Evolutionary conservation across 2,797 vertebrate species (phyloP).

Genomic region (Nothura maculosa): DNA sequence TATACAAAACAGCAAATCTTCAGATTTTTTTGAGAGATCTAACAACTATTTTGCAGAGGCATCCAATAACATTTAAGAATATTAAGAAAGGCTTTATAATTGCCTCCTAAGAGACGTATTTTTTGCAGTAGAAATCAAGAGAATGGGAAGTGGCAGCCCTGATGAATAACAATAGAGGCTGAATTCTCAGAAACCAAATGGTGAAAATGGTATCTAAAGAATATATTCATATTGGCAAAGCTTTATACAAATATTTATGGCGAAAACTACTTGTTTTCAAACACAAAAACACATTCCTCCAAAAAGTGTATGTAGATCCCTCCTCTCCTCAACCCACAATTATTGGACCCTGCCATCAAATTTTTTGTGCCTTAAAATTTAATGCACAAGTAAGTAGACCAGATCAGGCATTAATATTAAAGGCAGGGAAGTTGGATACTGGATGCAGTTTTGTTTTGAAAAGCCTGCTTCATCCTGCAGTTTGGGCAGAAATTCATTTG

Average conservation of each 20-base stretch:
- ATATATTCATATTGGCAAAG: not conserved
- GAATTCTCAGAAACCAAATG: not conserved
- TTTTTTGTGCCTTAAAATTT: not conserved
- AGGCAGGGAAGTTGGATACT: not conserved
- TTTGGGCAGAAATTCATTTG: not conserved
- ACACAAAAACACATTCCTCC: not conserved
- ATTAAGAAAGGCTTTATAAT: slow-evolving; percentile 38
- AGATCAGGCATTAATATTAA: not conserved
- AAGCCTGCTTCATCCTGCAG: not conserved
- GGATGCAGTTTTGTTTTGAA: not conserved
- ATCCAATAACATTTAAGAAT: slow-evolving; percentile 28
- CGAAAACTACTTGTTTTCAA: not conserved
- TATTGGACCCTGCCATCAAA: not conserved
- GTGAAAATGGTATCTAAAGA: not conserved
- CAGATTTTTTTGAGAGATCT: slow-evolving; percentile 14
- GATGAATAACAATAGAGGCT: slow-evolving; percentile 10
- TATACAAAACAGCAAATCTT: slow-evolving; percentile 4
- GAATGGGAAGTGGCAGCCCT: not conserved
- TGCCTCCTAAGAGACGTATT: slow-evolving; percentile 52
- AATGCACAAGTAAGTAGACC: not conserved
- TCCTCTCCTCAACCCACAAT: not conserved
- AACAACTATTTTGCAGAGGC: slow-evolving; percentile 48
- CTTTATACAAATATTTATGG: not conserved
- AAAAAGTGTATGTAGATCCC: not conserved
- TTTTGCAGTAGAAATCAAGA: slow-evolving; percentile 3